Evolutionary conservation across 2,797 vertebrate species (phyloP).

Genomic region (Anisognathus igniventris): DNA sequence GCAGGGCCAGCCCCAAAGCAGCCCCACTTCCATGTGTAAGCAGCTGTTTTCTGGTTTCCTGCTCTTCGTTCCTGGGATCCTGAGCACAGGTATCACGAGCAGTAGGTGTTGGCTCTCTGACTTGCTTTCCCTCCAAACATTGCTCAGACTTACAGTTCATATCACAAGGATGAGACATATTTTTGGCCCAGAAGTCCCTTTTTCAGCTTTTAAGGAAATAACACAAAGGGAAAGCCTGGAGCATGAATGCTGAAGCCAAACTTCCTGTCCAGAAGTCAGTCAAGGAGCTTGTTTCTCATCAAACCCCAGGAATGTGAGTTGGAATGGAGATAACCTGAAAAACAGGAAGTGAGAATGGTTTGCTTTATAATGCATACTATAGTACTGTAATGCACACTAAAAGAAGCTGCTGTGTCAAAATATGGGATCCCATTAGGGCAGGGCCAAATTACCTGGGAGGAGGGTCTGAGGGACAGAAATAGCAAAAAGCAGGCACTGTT

Average conservation of each 20-base stretch:
- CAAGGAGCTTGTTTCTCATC: neutral
- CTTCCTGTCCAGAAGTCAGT: neutral
- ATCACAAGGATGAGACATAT: neutral
- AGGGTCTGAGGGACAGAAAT: neutral
- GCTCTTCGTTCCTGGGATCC: neutral
- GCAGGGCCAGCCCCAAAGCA: neutral
- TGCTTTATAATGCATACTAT: neutral
- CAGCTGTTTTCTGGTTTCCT: neutral
- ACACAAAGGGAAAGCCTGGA: neutral
- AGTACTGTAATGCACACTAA: neutral
- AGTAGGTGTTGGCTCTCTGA: neutral
- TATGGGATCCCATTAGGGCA: rapidly evolving
- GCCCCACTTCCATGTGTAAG: neutral
- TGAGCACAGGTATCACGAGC: neutral
- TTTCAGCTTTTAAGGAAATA: neutral
- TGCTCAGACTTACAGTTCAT: too few species aligned
- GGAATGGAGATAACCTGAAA: neutral
- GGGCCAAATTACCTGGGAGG: neutral
- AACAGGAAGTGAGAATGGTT: neutral
- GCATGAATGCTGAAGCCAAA: neutral
- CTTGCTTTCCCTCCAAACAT: neutral
- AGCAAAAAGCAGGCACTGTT: neutral
- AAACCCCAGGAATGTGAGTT: neutral
- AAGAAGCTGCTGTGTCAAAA: neutral
- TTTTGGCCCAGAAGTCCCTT: neutral